Evolutionary conservation across 2,888 invertebrate species (phyloP), one percentile per base, ranked within the genome.

Genomic region (Drosophila kambysellisi): DNA sequence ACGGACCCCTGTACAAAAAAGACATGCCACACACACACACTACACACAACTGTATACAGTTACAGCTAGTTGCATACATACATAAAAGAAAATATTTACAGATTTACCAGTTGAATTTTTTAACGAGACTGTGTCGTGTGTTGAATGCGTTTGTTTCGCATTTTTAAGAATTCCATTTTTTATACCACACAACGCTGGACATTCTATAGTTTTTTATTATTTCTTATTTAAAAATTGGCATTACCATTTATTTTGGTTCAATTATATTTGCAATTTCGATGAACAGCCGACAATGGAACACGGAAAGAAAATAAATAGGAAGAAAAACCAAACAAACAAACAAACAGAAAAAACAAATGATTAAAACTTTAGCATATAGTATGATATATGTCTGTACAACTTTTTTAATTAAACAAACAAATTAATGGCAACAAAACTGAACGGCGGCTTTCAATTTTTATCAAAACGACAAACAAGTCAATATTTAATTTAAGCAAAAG

Each of bases 331-430:
- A 61, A n/a, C 20, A 46, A 56, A 62, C 32, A 46, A 32, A 56
- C 53, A 37, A n/a, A 43, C 35, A 52, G 33, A 25, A 52, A 63
- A 43, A 64, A 69, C 58, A 65, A 61, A 59, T 35, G 59, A 76
- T 70, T 50, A 79, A 73, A 68, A 76, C 56, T 73, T 85, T 89
- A 84, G 84, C 84, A 83, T 82, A 89, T 83, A 83, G 87, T 79
- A 88, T 85, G 79, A 91, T 84, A 86, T 90, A 91, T 90, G 90
- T 90, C 90, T 90, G 90, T 90, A 91, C 86, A 91, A 90, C 43
- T 91, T 91, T 91, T 91, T 91, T 91, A 90, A 91, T 91, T 91
- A 91, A 91, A 90, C 84, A 88, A 89, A 83, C 71, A 83, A 90
- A 82, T 79, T 86, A 87, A 89, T 90, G 89, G 90, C 90, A 89